Conservation (phyloP, 2,797 vertebrate species). For the Pygocentrus nattereri region DNA sequence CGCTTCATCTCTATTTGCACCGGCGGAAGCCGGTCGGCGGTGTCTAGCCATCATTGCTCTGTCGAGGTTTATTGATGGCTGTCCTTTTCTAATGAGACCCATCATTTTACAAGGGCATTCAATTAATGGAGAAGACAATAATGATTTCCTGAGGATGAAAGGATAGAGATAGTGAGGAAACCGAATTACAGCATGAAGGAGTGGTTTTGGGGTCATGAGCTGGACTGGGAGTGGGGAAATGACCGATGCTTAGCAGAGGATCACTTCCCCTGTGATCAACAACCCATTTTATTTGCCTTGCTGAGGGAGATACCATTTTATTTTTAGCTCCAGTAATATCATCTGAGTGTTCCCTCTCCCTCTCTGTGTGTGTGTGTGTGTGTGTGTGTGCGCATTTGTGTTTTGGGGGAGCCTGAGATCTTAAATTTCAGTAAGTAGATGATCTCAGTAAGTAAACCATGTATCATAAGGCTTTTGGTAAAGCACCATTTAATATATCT, state of each 20-base stretch:
- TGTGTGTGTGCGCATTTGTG: slow-evolving; percentile 1
- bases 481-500: too few relatives aligned
- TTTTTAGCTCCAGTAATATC: slow-evolving; percentile 32
- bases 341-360: slow-evolving; percentile 12
- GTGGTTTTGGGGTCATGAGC: slow-evolving; percentile 9
- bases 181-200: slow-evolving; percentile 21
- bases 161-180: slow-evolving; percentile 45
- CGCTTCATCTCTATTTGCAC: not conserved
- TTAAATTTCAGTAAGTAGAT: not conserved
- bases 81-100: slow-evolving; percentile 51
- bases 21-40: not conserved
- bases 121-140: slow-evolving; percentile 63
- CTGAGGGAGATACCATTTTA: slow-evolving; percentile 29
- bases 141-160: slow-evolving; percentile 28
- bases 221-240: not conserved
- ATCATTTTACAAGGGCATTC: slow-evolving; percentile 60
- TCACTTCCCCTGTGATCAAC: slow-evolving; percentile 1
- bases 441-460: too few relatives aligned
- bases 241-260: not conserved
- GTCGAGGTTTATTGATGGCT: slow-evolving; percentile 39
- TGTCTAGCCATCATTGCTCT: not conserved
- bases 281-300: slow-evolving; percentile 27
- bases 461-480: too few relatives aligned
- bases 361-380: not conserved
- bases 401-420: not conserved